Evolutionary conservation across 2,888 invertebrate species (phyloP).

Genomic region (Galeruca laticollis): DNA sequence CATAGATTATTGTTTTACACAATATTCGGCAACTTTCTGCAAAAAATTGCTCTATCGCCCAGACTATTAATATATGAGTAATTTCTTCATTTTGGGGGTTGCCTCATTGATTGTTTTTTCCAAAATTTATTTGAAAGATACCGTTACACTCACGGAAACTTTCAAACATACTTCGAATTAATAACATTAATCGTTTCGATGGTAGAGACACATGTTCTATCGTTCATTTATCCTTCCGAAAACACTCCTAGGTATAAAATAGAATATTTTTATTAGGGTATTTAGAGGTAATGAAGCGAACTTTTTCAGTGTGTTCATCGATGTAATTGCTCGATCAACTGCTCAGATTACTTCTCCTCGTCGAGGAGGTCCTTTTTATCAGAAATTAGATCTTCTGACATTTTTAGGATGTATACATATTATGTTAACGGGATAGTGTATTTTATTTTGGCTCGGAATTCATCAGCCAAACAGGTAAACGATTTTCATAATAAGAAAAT

Average conservation of each 20-base stretch:
- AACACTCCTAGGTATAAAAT: constrained; percentile 13
- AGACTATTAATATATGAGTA: too few species aligned
- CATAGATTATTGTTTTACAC: too few species aligned
- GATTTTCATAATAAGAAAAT: not conserved
- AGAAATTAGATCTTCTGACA: constrained; percentile 45
- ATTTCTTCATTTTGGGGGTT: too few species aligned
- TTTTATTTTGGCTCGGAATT: constrained; percentile 19
- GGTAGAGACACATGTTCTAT: constrained; percentile 10
- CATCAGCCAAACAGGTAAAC: not conserved
- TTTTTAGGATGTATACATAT: constrained; percentile 37
- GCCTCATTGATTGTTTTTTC: too few species aligned
- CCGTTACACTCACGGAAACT: too few species aligned
- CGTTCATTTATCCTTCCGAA: constrained; percentile 21
- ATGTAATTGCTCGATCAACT: constrained; percentile 54
- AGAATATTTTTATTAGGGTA: constrained; percentile 38
- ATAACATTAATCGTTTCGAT: not conserved
- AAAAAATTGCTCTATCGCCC: too few species aligned
- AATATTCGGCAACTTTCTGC: too few species aligned
- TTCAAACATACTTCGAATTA: too few species aligned
- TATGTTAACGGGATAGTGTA: constrained; percentile 26
- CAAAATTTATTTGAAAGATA: too few species aligned
- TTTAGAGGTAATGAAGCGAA: constrained; percentile 49
- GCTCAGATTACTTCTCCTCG: constrained; percentile 53
- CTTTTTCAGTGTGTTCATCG: constrained; percentile 48
- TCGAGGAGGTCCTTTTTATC: constrained; percentile 52